phyloP scores from a whole-genome alignment of 2,113 vertebrate species.

The Dasyurus viverrinus region DNA sequence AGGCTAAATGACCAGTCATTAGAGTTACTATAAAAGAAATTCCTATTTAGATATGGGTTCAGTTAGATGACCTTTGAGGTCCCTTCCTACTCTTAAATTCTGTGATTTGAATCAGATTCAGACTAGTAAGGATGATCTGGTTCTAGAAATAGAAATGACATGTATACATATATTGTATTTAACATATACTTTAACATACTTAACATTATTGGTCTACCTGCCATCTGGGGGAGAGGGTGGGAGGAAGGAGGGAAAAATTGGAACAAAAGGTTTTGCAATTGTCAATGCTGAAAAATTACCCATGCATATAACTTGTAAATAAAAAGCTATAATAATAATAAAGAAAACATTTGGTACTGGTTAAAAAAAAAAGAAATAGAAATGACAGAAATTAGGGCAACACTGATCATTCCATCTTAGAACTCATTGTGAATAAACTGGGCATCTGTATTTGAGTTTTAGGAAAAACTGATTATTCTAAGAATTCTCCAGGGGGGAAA shows the following conservation, averaged over 20 bases:
- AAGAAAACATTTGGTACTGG: too few relatives aligned
- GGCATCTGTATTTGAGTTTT: neutral
- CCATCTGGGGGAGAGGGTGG: too few relatives aligned
- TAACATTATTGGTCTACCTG: too few relatives aligned
- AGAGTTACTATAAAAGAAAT: neutral
- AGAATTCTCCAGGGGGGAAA: neutral
- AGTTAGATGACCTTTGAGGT: neutral
- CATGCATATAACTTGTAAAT: too few relatives aligned
- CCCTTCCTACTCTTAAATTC: neutral
- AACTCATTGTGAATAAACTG: neutral
- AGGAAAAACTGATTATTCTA: neutral
- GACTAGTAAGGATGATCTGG: neutral
- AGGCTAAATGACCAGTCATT: neutral
- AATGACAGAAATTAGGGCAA: neutral
- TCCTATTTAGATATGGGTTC: neutral
- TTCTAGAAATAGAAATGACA: neutral
- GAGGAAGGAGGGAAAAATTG: too few relatives aligned
- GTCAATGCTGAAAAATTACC: too few relatives aligned
- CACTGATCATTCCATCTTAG: neutral
- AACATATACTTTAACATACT: too few relatives aligned
- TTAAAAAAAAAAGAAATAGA: neutral
- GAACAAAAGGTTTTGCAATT: too few relatives aligned
- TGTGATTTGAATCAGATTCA: neutral
- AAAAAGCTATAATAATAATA: too few relatives aligned
- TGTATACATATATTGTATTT: too few relatives aligned